Percentiles rank a stretch among this genome's conserved stretches.
These are phyloP conservation scores for Brotula barbata DNA, from an alignment of 2,797 vertebrate genomes.

Conservation along the genomic window DNA sequence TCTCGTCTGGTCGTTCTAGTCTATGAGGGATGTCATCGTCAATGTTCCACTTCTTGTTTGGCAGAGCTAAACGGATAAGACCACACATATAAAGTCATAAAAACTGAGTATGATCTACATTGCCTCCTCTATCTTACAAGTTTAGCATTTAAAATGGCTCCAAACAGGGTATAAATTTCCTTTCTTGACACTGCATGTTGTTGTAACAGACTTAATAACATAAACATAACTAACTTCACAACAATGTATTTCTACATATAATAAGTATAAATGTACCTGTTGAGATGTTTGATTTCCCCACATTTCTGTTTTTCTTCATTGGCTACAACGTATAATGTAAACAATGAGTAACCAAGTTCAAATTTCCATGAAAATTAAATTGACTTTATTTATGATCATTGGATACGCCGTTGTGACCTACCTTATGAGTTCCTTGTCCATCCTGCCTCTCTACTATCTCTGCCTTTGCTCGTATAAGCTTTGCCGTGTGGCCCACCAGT, in stretches of 20 bases:
- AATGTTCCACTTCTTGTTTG: constrained; percentile 23
- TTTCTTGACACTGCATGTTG: no score
- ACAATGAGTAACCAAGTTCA: neutral
- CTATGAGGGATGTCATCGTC: neutral
- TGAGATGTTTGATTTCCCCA: constrained; percentile 38
- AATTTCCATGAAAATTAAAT: no score
- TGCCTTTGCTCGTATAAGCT: constrained; percentile 76
- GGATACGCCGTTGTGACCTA: constrained; percentile 32
- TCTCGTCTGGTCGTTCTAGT: neutral
- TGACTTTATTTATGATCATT: no score
- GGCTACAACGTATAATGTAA: constrained; percentile 49
- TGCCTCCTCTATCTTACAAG: neutral
- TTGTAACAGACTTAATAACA: no score
- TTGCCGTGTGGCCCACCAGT: constrained; percentile 66
- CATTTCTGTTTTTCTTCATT: constrained; percentile 24
- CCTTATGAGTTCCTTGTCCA: constrained; percentile 75
- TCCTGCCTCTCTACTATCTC: constrained; percentile 80
- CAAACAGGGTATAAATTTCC: no score
- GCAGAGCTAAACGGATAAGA: constrained; percentile 39
- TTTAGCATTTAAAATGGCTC: no score
- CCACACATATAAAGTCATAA: neutral
- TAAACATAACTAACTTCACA: no score
- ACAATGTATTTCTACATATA: neutral
- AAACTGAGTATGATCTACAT: neutral
- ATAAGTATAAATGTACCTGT: constrained; percentile 48